Conservation (phyloP, 1,140 invertebrate genomes). For the Asbolus verrucosus region DNA sequence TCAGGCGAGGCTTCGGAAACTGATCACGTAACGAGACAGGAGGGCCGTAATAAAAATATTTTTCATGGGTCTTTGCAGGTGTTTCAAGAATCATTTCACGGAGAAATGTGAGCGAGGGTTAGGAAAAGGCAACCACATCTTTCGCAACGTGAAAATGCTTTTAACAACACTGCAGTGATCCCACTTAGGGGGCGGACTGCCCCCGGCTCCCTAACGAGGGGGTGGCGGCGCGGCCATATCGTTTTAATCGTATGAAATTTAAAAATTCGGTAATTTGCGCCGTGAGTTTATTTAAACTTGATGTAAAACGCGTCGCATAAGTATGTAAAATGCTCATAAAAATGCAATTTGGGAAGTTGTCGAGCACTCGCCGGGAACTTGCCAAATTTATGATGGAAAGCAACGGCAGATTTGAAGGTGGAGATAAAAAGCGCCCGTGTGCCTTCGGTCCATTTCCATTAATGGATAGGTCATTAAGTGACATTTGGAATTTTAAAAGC, state of each 20-base stretch:
- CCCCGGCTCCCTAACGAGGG: constrained; percentile 4
- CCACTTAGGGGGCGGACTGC: constrained; percentile 44
- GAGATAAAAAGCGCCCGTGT: constrained; percentile 28
- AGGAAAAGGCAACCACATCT: constrained; percentile 47
- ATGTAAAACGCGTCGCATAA: constrained; percentile 9
- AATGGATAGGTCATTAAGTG: constrained; percentile 50
- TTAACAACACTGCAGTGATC: constrained; percentile 50
- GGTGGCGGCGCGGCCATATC: not conserved
- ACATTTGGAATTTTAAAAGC: constrained; percentile 54
- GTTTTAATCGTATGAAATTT: not conserved
- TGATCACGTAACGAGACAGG: constrained; percentile 20
- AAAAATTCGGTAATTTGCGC: constrained; percentile 13
- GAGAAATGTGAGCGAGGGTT: constrained; percentile 27
- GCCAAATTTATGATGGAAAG: constrained; percentile 30
- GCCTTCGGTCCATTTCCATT: constrained; percentile 43
- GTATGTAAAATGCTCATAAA: constrained; percentile 29
- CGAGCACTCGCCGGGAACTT: constrained; percentile 12
- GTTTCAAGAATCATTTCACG: constrained; percentile 12
- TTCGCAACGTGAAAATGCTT: constrained; percentile 53
- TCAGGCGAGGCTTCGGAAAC: constrained; percentile 38
- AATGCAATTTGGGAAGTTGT: constrained; percentile 27
- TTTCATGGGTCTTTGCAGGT: constrained; percentile 27
- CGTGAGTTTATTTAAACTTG: constrained; percentile 2
- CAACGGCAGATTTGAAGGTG: constrained; percentile 16
- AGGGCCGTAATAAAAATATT: constrained; percentile 29